phyloP scores from a whole-genome alignment of 2,113 vertebrate genomes.

The Malurus elegans region DNA sequence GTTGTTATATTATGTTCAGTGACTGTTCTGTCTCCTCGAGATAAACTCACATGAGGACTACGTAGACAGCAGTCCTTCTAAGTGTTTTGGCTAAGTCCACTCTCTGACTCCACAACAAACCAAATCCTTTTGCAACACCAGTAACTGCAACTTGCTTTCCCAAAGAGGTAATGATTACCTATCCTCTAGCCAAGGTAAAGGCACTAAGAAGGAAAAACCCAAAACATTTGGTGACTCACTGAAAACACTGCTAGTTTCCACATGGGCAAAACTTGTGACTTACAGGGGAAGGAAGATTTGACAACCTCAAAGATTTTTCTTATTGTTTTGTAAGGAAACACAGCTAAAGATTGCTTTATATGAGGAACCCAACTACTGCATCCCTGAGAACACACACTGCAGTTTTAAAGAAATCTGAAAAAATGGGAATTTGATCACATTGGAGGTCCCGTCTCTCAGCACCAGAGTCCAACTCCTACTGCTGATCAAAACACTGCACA shows the following conservation, averaged over 20 bases:
- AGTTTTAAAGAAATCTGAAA: not conserved
- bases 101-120: not conserved
- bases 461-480: not conserved
- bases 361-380: not conserved
- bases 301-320: not conserved
- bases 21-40: not conserved
- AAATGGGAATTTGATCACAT: not conserved
- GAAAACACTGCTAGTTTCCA: not conserved
- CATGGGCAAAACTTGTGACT: not conserved
- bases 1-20: not conserved
- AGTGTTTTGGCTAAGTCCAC: not conserved
- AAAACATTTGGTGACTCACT: not conserved
- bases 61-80: fast-evolving
- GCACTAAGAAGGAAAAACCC: not conserved
- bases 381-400: not conserved
- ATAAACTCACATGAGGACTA: not conserved
- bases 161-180: not conserved
- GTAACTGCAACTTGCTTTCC: not conserved
- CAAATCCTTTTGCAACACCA: not conserved
- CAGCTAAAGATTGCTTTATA: not conserved
- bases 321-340: not conserved
- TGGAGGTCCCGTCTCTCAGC: not conserved
- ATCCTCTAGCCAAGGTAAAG: not conserved
- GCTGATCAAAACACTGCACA: not conserved
- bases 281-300: not conserved